Conservation (phyloP, 37 sponge, comb jelly and placozoan species). For the Ianthella basta region DNA sequence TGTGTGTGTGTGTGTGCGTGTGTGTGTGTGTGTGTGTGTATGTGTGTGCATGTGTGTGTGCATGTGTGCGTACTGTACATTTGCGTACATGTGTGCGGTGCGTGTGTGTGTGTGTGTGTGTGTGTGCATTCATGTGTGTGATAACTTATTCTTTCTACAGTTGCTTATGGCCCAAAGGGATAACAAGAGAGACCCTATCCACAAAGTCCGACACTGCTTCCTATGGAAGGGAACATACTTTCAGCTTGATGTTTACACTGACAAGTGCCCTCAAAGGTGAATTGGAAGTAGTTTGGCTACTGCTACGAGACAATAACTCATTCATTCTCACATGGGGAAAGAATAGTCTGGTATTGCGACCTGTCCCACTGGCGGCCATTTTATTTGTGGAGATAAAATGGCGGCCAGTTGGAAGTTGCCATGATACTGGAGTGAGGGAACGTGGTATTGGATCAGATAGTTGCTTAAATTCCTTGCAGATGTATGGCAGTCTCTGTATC, state of each 20-base stretch:
- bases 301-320: too few species aligned
- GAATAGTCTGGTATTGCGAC: neutral
- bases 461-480: too few species aligned
- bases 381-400: too few species aligned
- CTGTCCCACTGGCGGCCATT: too few species aligned
- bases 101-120: neutral
- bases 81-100: neutral
- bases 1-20: neutral
- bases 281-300: too few species aligned
- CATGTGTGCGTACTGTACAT: neutral
- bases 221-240: slow-evolving; percentile 73
- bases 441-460: too few species aligned
- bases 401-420: too few species aligned
- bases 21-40: slow-evolving; percentile 6
- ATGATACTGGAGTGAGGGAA: too few species aligned
- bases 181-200: slow-evolving; percentile 42
- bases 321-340: neutral
- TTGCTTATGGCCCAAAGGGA: slow-evolving; percentile 52
- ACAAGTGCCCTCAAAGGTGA: slow-evolving; percentile 54
- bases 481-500: too few species aligned
- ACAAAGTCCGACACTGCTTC: slow-evolving; percentile 73
- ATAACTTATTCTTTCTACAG: slow-evolving; percentile 3
- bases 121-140: neutral
- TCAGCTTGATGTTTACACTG: slow-evolving; percentile 75
- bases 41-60: neutral